Conservation (phyloP, 2,888 invertebrate genomes). For the Zelleria hepariella region DNA sequence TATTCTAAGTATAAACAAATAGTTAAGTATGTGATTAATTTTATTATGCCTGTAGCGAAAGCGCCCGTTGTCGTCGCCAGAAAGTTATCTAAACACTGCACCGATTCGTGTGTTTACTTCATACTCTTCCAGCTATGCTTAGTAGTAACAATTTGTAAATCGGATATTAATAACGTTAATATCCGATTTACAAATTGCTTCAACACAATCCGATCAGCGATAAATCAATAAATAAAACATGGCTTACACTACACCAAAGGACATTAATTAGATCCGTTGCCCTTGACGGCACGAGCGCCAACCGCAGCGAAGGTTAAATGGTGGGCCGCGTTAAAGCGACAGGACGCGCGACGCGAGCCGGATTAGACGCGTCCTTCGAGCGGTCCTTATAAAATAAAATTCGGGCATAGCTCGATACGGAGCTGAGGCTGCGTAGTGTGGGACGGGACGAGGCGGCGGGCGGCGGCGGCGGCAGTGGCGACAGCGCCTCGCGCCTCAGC, state of each 20-base stretch:
- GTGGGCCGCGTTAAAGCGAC: conserved; percentile 30
- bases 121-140: no score
- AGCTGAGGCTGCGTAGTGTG: conserved; percentile 67
- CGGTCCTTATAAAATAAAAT: conserved; percentile 30
- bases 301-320: conserved; percentile 13
- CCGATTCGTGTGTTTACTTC: no score
- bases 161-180: neutral
- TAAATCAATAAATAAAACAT: neutral
- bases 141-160: no score
- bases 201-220: neutral
- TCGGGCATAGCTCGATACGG: conserved; percentile 64
- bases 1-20: no score
- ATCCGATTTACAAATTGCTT: neutral
- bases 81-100: no score
- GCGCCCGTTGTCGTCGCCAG: no score
- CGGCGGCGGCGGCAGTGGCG: conserved; percentile 22
- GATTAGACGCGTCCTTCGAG: conserved; percentile 63
- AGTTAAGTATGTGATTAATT: no score
- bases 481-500: conserved; percentile 18
- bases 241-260: neutral
- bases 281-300: conserved; percentile 1
- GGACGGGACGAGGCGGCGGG: conserved; percentile 24
- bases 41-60: no score
- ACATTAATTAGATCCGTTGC: neutral
- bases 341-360: conserved; percentile 38